Percentiles rank a stretch among this genome's conserved stretches.
Evolutionary conservation across 1,140 invertebrate species (phyloP).

Genomic region (Drosophila busckii): DNA sequence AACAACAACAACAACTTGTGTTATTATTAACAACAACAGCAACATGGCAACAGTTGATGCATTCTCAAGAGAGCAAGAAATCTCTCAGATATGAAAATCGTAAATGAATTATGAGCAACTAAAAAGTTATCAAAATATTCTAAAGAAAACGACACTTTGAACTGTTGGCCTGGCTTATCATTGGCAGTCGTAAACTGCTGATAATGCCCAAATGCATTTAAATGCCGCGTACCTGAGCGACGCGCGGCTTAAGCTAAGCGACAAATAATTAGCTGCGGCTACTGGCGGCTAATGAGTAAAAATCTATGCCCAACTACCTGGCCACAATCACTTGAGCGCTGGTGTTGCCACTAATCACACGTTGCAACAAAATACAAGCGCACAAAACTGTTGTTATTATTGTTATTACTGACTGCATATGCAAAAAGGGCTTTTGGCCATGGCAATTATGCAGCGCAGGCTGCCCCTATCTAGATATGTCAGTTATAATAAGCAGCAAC

Average conservation of each 20-base stretch:
- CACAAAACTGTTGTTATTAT: conserved; percentile 53
- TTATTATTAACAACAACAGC: conserved; percentile 30
- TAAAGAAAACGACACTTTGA: conserved; percentile 28
- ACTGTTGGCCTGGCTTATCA: conserved; percentile 5
- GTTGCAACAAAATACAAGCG: conserved; percentile 44
- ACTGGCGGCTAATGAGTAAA: conserved; percentile 46
- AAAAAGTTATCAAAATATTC: conserved; percentile 31
- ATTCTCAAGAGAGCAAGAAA: too few relatives aligned
- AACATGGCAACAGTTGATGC: too few relatives aligned
- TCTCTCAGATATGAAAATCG: too few relatives aligned
- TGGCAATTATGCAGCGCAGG: conserved; percentile 48
- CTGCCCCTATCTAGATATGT: conserved; percentile 55
- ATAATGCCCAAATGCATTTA: conserved; percentile 19
- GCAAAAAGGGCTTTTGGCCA: conserved; percentile 40
- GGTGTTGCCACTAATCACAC: conserved; percentile 63
- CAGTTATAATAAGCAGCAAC: conserved; percentile 66
- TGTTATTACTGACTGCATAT: conserved; percentile 26
- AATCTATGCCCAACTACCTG: conserved; percentile 27
- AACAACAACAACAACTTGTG: conserved; percentile 22
- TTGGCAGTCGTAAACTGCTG: too few relatives aligned
- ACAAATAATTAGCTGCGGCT: conserved; percentile 46
- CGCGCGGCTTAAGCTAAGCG: neutral
- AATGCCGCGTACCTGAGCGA: conserved; percentile 1
- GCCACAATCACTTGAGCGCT: conserved; percentile 32
- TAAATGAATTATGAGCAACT: conserved; percentile 46